phyloP scores from a whole-genome alignment of 2,113 vertebrate genomes.

The Xyliphius kryptos region DNA sequence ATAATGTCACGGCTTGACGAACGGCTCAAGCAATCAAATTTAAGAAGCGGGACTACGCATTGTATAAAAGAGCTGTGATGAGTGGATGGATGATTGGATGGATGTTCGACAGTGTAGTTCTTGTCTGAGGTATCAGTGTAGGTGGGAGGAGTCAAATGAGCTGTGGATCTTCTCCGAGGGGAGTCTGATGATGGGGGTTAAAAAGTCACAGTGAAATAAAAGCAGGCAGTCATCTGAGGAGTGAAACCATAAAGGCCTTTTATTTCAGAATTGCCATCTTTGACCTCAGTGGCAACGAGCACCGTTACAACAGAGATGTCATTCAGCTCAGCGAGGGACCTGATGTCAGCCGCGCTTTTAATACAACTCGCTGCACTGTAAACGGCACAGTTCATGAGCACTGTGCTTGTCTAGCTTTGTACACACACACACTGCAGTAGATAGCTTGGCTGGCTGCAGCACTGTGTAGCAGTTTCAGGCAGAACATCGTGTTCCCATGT shows the following conservation, averaged over 20 bases:
- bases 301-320: not conserved
- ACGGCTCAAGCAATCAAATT: too few species aligned
- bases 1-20: too few species aligned
- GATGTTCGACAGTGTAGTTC: too few species aligned
- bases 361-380: not conserved
- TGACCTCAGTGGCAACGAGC: conserved; percentile 9
- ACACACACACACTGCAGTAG: conserved; percentile 45
- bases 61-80: too few species aligned
- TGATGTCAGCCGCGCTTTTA: conserved; percentile 19
- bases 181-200: conserved; percentile 5
- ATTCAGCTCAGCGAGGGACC: not conserved
- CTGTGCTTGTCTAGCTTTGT: not conserved
- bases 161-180: too few species aligned
- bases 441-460: conserved; percentile 47
- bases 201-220: conserved; percentile 10
- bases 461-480: conserved; percentile 51
- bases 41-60: too few species aligned
- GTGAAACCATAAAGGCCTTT: not conserved
- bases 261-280: not conserved
- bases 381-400: conserved; percentile 3
- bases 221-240: not conserved
- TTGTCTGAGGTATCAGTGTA: too few species aligned
- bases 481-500: conserved; percentile 59
- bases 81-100: too few species aligned
- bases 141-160: too few species aligned